A percentile compares a stretch with the other conserved stretches of the same genome.
Evolutionary conservation across 2,797 vertebrate species (phyloP).

Genomic region (Pseudochromis fuscus): DNA sequence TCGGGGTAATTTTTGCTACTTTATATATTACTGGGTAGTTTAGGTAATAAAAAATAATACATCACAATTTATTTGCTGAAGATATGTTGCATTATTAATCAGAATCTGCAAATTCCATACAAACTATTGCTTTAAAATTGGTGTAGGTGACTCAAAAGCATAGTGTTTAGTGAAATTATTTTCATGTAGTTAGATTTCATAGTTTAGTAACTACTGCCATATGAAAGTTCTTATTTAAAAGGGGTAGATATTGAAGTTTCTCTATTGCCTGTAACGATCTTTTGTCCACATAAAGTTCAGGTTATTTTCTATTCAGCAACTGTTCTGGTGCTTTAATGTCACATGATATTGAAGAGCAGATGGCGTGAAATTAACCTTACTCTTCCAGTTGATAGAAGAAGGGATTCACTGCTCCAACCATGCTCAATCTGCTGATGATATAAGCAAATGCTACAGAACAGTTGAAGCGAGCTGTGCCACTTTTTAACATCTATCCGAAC

Average conservation of each 20-base stretch:
- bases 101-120: no score
- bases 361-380: no score
- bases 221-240: neutral
- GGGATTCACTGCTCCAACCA: neutral
- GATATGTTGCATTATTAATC: no score
- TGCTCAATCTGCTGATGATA: neutral
- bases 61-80: no score
- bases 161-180: no score
- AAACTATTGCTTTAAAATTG: no score
- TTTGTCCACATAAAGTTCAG: neutral
- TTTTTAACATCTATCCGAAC: no score
- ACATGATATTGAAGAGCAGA: no score
- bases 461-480: neutral
- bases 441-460: neutral
- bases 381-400: neutral
- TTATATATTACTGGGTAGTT: neutral
- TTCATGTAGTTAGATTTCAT: no score
- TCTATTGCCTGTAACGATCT: neutral
- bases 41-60: neutral
- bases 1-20: neutral
- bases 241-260: neutral
- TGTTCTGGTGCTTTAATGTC: neutral
- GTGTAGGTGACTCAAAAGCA: no score
- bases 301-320: neutral
- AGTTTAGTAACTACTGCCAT: neutral